These are phyloP conservation scores for Stigmatopora nigra DNA, from an alignment of 2,113 vertebrate species.

Conservation along the genomic window DNA sequence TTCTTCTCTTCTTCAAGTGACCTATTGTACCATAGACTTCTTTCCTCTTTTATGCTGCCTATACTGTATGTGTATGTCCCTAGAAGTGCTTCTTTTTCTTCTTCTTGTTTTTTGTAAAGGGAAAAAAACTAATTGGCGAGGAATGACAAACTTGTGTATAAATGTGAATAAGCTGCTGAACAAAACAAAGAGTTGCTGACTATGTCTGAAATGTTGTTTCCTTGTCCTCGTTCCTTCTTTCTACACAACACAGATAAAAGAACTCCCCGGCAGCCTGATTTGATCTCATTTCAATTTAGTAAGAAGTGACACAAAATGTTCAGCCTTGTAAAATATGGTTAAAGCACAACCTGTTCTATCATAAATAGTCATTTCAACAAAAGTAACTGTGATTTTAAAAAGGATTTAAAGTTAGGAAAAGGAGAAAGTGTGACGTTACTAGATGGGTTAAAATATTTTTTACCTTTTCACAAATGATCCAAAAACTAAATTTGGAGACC, in stretches of 20 bases:
- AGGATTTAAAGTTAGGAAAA: no score
- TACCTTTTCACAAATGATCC: no score
- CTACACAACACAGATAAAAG: constrained; percentile 36
- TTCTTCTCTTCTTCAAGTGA: constrained; percentile 64
- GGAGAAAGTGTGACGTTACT: no score
- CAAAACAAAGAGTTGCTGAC: constrained; percentile 44
- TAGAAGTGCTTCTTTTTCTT: constrained; percentile 58
- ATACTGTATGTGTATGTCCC: constrained; percentile 60
- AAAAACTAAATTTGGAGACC: no score
- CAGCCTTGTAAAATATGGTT: no score
- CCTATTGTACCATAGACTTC: constrained; percentile 62
- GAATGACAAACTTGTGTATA: constrained; percentile 59
- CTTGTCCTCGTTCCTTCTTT: constrained; percentile 34
- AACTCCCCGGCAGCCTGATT: constrained; percentile 7
- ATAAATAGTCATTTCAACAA: no score
- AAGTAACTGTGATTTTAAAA: no score
- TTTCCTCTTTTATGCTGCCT: constrained; percentile 66
- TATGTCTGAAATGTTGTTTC: constrained; percentile 51
- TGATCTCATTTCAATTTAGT: background rate
- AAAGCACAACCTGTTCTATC: no score
- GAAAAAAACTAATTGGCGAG: constrained; percentile 37
- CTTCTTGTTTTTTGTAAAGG: constrained; percentile 35
- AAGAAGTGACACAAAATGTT: no score
- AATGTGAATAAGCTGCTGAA: constrained; percentile 64
- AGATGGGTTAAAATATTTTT: no score